A percentile compares a stretch with the other conserved stretches of the same genome.
These are phyloP conservation scores for Cotesia congregata DNA, from an alignment of 2,888 invertebrate genomes.

Conservation along the genomic window DNA sequence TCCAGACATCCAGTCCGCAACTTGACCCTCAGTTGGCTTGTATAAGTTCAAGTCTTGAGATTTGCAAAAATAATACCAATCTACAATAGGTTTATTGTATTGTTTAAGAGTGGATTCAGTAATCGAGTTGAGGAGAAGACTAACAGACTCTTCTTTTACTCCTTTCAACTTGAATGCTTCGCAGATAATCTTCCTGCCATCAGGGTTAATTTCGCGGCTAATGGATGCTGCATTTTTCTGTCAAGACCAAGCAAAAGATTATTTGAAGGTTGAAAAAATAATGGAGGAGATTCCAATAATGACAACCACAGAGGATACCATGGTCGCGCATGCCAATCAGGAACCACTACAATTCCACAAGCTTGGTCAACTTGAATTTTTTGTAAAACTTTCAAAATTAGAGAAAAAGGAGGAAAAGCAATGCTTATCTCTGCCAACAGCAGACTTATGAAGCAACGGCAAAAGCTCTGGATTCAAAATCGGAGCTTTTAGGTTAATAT, in stretches of 20 bases:
- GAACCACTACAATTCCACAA: constrained; percentile 35
- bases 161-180: constrained; percentile 20
- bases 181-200: constrained; percentile 17
- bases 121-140: background rate
- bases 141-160: background rate
- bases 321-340: constrained; percentile 35
- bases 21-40: constrained; percentile 12
- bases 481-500: constrained; percentile 37
- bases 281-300: background rate
- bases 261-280: background rate
- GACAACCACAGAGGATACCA: constrained; percentile 41
- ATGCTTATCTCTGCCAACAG: constrained; percentile 34
- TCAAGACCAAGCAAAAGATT: background rate
- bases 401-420: constrained; percentile 44
- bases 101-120: background rate
- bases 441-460: constrained; percentile 32
- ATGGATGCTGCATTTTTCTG: constrained; percentile 5
- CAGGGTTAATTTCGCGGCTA: background rate
- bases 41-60: background rate
- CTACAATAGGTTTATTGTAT: background rate
- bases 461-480: constrained; percentile 40
- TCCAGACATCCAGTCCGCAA: background rate
- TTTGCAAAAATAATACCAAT: background rate
- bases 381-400: constrained; percentile 26
- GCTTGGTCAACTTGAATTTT: constrained; percentile 39